Base-by-base conservation (phyloP, 23 tunicate species). In the Oikopleura dioica region DNA sequence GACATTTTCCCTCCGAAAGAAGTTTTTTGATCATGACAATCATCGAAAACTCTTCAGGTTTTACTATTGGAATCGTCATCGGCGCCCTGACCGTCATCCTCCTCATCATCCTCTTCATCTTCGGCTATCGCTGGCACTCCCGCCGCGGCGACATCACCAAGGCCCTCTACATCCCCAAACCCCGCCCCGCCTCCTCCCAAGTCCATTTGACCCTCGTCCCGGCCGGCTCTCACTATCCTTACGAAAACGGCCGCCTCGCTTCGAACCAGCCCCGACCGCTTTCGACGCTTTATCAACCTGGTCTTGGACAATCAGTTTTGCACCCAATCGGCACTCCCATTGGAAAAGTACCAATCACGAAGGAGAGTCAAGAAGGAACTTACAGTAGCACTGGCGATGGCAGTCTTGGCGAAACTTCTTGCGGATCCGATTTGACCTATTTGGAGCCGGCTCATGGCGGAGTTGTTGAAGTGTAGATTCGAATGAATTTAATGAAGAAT, bases 131-230 rank as follows among this genome's bases (percentile, higher is more conserved):
- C 29, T 63, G 72, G 72, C 72, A 63, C 30, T 21, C 33, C 2
- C 72, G 72, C 72, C 72, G 72, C 29, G 72, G 72, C 2, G 72
- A 63, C 33, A 63, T 63, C 16, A 24, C 30, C 16, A 63, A 63
- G 26, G 72, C 72, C 30, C 33, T 63, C 4, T 63, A 63, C 72
- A 63, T 63, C 72, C 72, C 72, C 4, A 24, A 31, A 28, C 72
- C 72, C 26, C 30, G 72, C 2, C 72, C 72, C 29, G 72, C 72
- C 72, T 63, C 72, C 29, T 63, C 72, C 2, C 72, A 63, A 63
- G 72, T 63, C 5, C 72, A 63, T 63, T 63, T 63, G 26, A 63
- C 72, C 72, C 33, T 63, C 5, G 72, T 63, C 30, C 72, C 72
- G 26, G 72, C 72, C 26, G 72, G 72, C 29, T 12, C 72, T 21